Conservation (phyloP, 2,797 vertebrate genomes). For the Eidolon dupreanum region DNA sequence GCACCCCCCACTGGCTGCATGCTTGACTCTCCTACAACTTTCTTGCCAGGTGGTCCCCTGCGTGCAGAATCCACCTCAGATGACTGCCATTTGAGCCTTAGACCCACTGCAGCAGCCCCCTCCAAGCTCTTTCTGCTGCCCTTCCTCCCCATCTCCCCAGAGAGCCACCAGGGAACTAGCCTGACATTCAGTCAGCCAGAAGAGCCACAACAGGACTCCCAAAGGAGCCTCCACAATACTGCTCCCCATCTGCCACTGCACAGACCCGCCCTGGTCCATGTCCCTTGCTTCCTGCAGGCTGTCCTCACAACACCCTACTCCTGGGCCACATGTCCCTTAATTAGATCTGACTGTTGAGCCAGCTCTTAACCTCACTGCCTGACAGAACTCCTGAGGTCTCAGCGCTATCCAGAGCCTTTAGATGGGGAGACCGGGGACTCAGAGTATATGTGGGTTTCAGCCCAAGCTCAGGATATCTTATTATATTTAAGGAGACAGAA, state of each 20-base stretch:
- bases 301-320: neutral
- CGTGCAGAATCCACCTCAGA: neutral
- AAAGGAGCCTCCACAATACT: neutral
- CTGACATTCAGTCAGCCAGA: neutral
- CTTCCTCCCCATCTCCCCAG: neutral
- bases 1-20: neutral
- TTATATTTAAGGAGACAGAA: constrained; percentile 20
- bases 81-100: neutral
- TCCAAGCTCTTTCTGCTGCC: neutral
- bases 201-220: neutral
- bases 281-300: neutral
- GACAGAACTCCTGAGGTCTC: neutral
- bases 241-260: neutral
- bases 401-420: neutral
- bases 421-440: neutral
- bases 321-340: neutral
- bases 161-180: neutral
- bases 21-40: neutral
- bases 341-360: constrained; percentile 10
- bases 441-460: neutral
- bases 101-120: neutral
- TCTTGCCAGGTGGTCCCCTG: neutral
- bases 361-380: constrained; percentile 1
- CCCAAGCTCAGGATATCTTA: neutral
- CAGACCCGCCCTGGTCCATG: neutral